These are phyloP conservation scores for Pseudeuparius sepicola DNA, from an alignment of 2,888 invertebrate genomes.

Conservation along the genomic window DNA sequence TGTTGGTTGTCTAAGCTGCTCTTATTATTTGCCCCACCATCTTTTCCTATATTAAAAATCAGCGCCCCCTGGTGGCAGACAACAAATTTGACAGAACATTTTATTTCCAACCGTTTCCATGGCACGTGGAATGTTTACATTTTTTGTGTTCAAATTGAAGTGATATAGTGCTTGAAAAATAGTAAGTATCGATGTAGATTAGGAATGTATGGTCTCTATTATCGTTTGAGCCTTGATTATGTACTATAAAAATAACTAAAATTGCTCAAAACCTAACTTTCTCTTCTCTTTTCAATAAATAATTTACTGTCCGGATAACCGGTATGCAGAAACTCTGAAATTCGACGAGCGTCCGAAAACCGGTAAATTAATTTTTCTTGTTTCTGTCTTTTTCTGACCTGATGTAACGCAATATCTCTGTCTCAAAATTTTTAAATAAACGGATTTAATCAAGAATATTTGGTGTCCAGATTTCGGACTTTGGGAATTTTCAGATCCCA, in stretches of 20 bases:
- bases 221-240: conserved; percentile 4
- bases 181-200: not conserved
- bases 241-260: conserved; percentile 6
- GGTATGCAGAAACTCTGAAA: not conserved
- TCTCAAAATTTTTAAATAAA: no score
- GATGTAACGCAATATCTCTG: not conserved
- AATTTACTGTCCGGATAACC: conserved; percentile 1
- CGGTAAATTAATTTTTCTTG: not conserved
- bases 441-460: no score
- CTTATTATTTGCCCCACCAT: conserved; percentile 5
- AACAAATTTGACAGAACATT: conserved; percentile 2
- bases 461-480: conserved; percentile 6
- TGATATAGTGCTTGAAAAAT: conserved; percentile 2
- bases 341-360: conserved; percentile 2
- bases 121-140: not conserved
- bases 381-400: not conserved
- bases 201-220: conserved; percentile 3
- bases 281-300: not conserved
- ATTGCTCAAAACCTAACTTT: conserved; percentile 4
- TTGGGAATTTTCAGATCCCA: no score
- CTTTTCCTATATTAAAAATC: conserved; percentile 7
- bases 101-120: no score
- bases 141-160: conserved; percentile 7
- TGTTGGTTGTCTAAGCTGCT: no score
- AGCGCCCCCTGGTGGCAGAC: conserved; percentile 4